These are phyloP conservation scores for Chaenocephalus aceratus DNA, from an alignment of 2,113 vertebrate species.

Conservation along the genomic window DNA sequence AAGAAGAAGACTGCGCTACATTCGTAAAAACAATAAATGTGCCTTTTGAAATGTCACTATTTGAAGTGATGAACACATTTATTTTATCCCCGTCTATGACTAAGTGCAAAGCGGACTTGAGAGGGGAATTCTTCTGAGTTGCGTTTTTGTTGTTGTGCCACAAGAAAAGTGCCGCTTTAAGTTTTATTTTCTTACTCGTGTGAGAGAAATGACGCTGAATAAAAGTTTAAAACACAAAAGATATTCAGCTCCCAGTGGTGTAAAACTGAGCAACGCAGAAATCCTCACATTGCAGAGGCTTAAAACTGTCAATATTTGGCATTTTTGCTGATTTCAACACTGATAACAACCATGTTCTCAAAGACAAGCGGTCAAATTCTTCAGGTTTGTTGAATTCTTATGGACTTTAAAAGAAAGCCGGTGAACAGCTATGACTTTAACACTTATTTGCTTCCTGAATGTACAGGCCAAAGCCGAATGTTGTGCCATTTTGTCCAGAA, in stretches of 20 bases:
- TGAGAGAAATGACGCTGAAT: neutral
- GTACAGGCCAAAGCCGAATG: no score
- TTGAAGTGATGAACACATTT: constrained; percentile 50
- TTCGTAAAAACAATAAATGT: constrained; percentile 52
- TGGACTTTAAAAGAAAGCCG: no score
- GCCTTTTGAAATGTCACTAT: constrained; percentile 31
- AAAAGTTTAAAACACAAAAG: neutral
- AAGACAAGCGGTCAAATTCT: no score
- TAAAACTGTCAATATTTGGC: neutral
- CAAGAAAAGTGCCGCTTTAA: neutral
- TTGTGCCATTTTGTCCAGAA: no score
- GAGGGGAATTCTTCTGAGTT: neutral
- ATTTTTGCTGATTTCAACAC: neutral
- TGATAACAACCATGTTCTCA: no score
- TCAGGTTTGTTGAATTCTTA: no score
- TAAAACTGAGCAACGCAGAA: neutral
- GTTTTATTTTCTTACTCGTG: neutral
- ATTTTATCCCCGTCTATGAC: neutral
- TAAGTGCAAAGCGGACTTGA: neutral
- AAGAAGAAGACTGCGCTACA: neutral
- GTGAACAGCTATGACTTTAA: no score
- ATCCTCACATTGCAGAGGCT: neutral
- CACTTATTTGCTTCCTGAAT: no score
- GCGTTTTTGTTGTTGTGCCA: neutral
- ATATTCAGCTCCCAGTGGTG: no score